phyloP scores from a whole-genome alignment of 2,113 vertebrate genomes.

The Suncus etruscus region DNA sequence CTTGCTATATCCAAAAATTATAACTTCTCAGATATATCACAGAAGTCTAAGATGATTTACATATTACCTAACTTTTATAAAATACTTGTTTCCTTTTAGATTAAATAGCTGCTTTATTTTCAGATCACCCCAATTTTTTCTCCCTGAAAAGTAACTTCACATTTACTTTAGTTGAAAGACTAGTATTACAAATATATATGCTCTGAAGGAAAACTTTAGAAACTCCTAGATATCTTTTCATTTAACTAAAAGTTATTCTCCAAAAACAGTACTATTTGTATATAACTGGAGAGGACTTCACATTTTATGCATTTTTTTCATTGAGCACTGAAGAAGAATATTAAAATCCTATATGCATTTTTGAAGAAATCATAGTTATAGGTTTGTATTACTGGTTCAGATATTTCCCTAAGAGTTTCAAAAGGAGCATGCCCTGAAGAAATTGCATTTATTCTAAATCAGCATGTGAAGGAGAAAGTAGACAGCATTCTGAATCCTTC shows the following conservation, averaged over 20 bases:
- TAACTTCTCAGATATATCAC: too few relatives aligned
- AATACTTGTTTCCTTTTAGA: not conserved
- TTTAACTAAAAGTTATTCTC: not conserved
- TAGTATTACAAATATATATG: not conserved
- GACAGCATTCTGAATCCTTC: not conserved
- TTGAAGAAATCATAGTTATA: not conserved
- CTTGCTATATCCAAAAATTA: too few relatives aligned
- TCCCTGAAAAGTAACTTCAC: not conserved
- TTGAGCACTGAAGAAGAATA: not conserved
- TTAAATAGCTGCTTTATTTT: not conserved
- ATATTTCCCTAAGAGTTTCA: not conserved
- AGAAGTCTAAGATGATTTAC: not conserved
- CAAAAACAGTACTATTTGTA: not conserved
- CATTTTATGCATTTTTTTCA: not conserved
- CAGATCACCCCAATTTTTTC: not conserved
- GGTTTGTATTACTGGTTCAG: not conserved
- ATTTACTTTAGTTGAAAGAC: not conserved
- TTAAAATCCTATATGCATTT: constrained; percentile 4
- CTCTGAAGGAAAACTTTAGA: not conserved
- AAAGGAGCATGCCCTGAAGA: not conserved
- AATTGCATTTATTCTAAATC: constrained; percentile 35
- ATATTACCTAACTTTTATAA: constrained; percentile 33
- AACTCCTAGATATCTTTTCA: not conserved
- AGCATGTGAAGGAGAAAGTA: constrained; percentile 18
- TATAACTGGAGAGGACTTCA: not conserved